A percentile compares a stretch with the other conserved stretches of the same genome.
These are phyloP conservation scores for cat (Felis catus) DNA, from an alignment of 2,113 vertebrate genomes.

Conservation along the genomic window F.catus_Fca126_mat1.0 CM031418.1:77277501-77278000, in stretches of 20 bases:
- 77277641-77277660: neutral
- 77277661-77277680: neutral
- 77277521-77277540: neutral
- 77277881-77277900: no score
- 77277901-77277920: no score
- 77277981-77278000: no score
- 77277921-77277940: no score
- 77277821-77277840: no score
- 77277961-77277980: no score
- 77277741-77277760: neutral
- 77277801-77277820: no score
- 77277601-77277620: neutral
- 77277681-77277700: neutral
- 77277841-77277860: no score
- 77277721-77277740: neutral
- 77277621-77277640: neutral
- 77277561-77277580: neutral
- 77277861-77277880: no score
- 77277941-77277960: no score
- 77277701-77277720: neutral
- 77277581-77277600: neutral
- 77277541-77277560: neutral
- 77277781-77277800: no score
- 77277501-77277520: neutral
- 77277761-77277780: neutral